Evolutionary conservation across 1,140 invertebrate species (phyloP), one percentile per base, ranked within the genome.

Genomic region (Zaprionus taronus): DNA sequence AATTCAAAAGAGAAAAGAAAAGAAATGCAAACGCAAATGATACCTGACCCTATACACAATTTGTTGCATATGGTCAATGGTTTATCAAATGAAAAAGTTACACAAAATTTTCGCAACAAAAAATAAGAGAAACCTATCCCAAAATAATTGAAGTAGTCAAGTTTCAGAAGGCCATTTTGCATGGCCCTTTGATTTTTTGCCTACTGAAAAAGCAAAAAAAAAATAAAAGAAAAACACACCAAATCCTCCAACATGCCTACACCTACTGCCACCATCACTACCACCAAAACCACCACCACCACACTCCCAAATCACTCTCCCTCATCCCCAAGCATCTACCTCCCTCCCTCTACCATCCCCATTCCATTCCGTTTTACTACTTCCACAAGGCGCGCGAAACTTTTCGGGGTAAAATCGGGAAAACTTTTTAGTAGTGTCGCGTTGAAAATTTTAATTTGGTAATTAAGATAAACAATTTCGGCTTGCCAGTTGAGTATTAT

Each of bases 391-490:
- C 47, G 44, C 44, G 38, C 24, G 5, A 66, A 84, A 83, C 57
- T 79, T 85, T 71, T 53, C 51, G 57, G 55, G 49, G 63, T 44
- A 57, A 41, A n/a, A 17, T 9, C 38, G 34, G 47, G 53, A 17
- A 75, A 87, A 87, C 60, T 89, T 89, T 83, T 55, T 44, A 72
- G 80, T 80, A 28, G 51, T 47, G 66, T 76, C 76, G 84, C 81
- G 72, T 47, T 84, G 82, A 90, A 91, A 91, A 90, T 91, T 91
- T 76, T 91, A 90, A 90, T 90, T 90, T 91, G 79, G 89, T 81
- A 84, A 91, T 91, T 91, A 91, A 91, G 89, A 90, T 89, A 91
- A 91, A 89, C 84, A 89, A 90, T 89, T 84, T 84, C 81, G 80
- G 85, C 71, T 20, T 79, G 68, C 71, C 79, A 90, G 81, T 89